Evolutionary conservation across 2,888 invertebrate genomes (phyloP).

Genomic region (Clostera curtula): DNA sequence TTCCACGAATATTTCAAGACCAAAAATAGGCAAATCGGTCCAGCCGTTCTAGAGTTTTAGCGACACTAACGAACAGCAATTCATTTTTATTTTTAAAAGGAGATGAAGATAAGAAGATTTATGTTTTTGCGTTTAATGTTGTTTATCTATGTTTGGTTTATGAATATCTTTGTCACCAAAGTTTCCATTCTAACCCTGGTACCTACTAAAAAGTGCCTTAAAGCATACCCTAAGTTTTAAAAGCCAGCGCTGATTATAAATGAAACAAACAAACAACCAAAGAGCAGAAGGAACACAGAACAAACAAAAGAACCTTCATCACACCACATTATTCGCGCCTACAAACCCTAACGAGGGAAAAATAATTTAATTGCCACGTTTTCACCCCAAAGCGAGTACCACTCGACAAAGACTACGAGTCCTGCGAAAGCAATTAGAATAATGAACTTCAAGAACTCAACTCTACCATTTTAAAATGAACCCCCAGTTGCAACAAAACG

Average conservation of each 20-base stretch:
- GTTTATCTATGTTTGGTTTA: no score
- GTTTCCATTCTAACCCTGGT: no score
- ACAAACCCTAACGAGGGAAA: conserved; percentile 37
- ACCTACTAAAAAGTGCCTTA: no score
- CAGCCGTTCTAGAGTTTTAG: no score
- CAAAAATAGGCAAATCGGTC: no score
- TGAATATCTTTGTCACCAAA: no score
- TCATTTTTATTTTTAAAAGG: no score
- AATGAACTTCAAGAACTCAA: conserved; percentile 58
- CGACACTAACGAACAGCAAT: no score
- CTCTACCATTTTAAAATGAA: conserved; percentile 20
- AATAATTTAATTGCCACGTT: conserved; percentile 67
- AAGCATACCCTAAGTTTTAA: no score
- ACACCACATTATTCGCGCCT: conserved; percentile 50
- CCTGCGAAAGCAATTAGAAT: conserved; percentile 51
- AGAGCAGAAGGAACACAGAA: conserved; percentile 14
- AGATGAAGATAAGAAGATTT: no score
- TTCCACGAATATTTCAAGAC: no score
- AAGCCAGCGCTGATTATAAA: conserved; percentile 4
- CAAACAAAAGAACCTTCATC: conserved; percentile 32
- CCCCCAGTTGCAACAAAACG: conserved; percentile 3
- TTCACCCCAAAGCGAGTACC: conserved; percentile 50
- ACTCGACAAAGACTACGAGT: conserved; percentile 56
- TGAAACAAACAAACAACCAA: conserved; percentile 4
- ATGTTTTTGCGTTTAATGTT: no score